phyloP scores from a whole-genome alignment of 2,113 vertebrate species.

The Apus apus region DNA sequence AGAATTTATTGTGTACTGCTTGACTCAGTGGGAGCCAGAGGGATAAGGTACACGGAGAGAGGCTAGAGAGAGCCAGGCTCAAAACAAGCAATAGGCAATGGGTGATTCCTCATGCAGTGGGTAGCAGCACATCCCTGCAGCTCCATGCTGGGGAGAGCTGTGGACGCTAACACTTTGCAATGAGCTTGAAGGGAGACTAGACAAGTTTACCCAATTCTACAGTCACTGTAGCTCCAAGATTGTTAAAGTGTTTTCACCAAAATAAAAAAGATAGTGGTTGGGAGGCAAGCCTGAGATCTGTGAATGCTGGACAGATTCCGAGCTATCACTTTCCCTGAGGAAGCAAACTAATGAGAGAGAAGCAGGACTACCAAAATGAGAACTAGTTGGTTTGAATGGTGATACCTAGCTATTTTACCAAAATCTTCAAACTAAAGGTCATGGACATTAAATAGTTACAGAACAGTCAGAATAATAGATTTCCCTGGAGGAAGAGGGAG shows the following conservation, averaged over 20 bases:
- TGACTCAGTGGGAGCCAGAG: background rate
- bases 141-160: background rate
- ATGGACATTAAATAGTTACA: background rate
- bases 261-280: background rate
- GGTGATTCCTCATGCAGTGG: background rate
- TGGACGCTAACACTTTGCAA: background rate
- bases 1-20: background rate
- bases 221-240: background rate
- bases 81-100: background rate
- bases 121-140: background rate
- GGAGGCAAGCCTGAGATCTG: background rate
- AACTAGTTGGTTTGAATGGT: background rate
- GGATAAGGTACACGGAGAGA: background rate
- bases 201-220: background rate
- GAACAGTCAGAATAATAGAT: background rate
- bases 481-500: background rate
- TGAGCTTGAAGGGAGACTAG: background rate
- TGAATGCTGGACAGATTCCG: background rate
- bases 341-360: background rate
- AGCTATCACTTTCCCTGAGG: background rate
- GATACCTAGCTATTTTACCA: background rate
- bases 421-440: background rate
- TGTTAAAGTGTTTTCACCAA: background rate
- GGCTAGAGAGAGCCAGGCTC: background rate
- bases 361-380: background rate